Evolutionary conservation across 2,113 vertebrate genomes (phyloP).

Genomic region (Numida meleagris): DNA sequence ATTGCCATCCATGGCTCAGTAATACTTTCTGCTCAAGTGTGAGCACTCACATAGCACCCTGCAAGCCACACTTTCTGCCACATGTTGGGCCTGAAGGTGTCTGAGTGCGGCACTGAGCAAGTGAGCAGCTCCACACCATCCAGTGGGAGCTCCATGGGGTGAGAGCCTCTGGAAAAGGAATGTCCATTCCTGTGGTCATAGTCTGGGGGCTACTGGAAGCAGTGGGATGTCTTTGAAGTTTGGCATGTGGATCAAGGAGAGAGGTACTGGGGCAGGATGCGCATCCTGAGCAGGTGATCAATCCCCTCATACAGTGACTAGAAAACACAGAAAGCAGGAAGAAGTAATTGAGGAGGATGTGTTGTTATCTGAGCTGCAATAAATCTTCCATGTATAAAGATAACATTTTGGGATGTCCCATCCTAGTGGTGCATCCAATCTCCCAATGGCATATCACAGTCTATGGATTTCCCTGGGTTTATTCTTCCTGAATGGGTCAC

Average conservation of each 20-base stretch:
- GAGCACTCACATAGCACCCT: not conserved
- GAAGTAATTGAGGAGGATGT: not conserved
- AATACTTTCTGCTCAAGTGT: not conserved
- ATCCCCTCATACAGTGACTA: not conserved
- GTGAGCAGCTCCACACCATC: not conserved
- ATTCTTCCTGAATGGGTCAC: not conserved
- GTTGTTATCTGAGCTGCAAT: not conserved
- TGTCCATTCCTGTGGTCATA: rapidly evolving
- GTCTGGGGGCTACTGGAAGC: not conserved
- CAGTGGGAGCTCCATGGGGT: not conserved
- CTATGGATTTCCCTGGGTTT: not conserved
- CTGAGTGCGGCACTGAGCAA: not conserved
- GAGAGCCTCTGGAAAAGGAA: not conserved
- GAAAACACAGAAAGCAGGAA: not conserved
- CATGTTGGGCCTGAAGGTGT: not conserved
- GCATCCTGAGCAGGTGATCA: not conserved
- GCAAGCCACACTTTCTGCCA: not conserved
- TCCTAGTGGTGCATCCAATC: not conserved
- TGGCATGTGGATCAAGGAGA: not conserved
- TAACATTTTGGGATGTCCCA: not conserved
- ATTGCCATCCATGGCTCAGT: not conserved
- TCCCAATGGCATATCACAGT: not conserved
- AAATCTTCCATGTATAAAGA: not conserved
- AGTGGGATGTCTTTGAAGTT: not conserved
- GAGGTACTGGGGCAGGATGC: not conserved